Percentiles rank a stretch among this genome's conserved stretches.
These are phyloP conservation scores for Hoplias malabaricus DNA, from an alignment of 2,113 vertebrate species.

Conservation along the genomic window DNA sequence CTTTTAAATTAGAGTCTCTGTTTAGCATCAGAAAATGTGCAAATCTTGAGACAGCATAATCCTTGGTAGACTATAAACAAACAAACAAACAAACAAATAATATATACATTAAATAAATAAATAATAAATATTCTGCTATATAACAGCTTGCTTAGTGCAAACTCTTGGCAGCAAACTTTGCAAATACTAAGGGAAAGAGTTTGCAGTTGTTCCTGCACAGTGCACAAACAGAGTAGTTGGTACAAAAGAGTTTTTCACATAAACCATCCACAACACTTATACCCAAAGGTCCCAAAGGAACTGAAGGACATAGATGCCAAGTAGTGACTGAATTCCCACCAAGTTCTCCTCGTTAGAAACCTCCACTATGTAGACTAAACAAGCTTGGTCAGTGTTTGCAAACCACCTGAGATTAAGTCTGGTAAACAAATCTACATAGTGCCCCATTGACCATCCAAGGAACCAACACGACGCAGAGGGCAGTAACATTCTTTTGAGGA, in stretches of 20 bases:
- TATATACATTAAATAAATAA: background rate
- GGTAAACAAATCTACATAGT: constrained; percentile 42
- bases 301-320: constrained; percentile 47
- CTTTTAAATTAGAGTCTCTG: constrained; percentile 14
- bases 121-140: background rate
- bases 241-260: constrained; percentile 10
- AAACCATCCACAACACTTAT: constrained; percentile 2
- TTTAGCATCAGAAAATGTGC: constrained; percentile 20
- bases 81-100: background rate
- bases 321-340: constrained; percentile 42
- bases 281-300: background rate
- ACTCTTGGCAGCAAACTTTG: background rate
- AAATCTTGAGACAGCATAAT: constrained; percentile 14
- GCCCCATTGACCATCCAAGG: constrained; percentile 40
- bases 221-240: background rate
- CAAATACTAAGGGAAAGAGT: background rate
- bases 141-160: background rate
- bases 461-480: background rate
- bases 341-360: constrained; percentile 36
- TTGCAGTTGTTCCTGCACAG: background rate
- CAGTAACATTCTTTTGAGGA: background rate
- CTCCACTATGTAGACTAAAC: constrained; percentile 44
- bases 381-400: constrained; percentile 41
- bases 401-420: constrained; percentile 46
- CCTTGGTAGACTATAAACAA: constrained; percentile 4